Percentiles rank a stretch among this genome's conserved stretches.
phyloP scores from a whole-genome alignment of 2,888 invertebrate species.

The Ormyrus thymus region DNA sequence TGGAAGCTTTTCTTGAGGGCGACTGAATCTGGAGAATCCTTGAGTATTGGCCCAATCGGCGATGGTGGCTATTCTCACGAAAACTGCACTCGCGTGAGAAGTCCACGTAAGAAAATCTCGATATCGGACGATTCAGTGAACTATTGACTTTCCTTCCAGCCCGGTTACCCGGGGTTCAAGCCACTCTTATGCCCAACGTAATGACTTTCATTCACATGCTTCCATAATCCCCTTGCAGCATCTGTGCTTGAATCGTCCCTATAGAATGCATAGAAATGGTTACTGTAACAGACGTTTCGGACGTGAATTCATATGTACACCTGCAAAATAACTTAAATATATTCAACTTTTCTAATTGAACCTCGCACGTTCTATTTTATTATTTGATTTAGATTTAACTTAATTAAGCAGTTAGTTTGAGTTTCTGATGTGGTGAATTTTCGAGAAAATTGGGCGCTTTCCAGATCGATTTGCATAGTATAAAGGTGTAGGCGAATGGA shows the following conservation, averaged over 20 bases:
- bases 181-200: slow-evolving; percentile 1
- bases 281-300: slow-evolving; percentile 11
- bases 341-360: too few species aligned
- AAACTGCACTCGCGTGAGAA: slow-evolving; percentile 64
- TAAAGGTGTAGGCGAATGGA: too few species aligned
- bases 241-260: slow-evolving; percentile 5
- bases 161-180: slow-evolving; percentile 9
- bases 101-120: slow-evolving; percentile 62
- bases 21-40: slow-evolving; percentile 10
- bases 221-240: slow-evolving; percentile 6
- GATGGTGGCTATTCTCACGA: slow-evolving; percentile 56
- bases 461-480: too few species aligned
- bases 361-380: too few species aligned
- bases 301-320: not conserved
- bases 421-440: too few species aligned
- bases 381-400: too few species aligned
- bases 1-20: too few species aligned
- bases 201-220: slow-evolving; percentile 21
- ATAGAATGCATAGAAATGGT: slow-evolving; percentile 13
- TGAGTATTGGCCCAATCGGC: slow-evolving; percentile 59
- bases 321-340: slow-evolving; percentile 6
- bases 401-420: too few species aligned
- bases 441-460: too few species aligned
- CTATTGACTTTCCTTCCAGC: slow-evolving; percentile 64
- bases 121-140: slow-evolving; percentile 63